A percentile compares a stretch with the other conserved stretches of the same genome.
These are phyloP conservation scores for Eudiplozoon nipponicum DNA, from an alignment of 2,888 invertebrate genomes.

Conservation along the genomic window DNA sequence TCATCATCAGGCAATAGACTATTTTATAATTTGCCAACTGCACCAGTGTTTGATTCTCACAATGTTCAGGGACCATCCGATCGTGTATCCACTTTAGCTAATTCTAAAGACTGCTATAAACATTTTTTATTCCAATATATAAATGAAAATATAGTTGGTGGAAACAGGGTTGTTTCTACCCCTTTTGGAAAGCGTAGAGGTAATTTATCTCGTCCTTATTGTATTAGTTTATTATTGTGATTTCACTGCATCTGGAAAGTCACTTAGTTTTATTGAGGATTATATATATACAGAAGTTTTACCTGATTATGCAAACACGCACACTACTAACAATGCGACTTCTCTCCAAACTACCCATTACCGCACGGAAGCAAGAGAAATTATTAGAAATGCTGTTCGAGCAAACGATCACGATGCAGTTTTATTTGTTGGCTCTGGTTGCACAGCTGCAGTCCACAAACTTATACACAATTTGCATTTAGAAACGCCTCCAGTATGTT, in stretches of 20 bases:
- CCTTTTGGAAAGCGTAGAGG: no score
- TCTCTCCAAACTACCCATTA: not conserved
- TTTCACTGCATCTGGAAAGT: constrained; percentile 2
- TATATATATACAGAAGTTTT: constrained; percentile 1
- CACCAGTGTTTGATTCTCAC: not conserved
- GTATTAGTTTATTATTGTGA: constrained; percentile 4
- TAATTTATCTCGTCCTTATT: no score
- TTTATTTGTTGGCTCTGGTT: constrained; percentile 41
- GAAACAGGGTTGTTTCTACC: no score
- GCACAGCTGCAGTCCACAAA: constrained; percentile 43
- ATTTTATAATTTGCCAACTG: constrained; percentile 5
- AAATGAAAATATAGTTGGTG: no score
- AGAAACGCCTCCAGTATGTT: constrained; percentile 24
- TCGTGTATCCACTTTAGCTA: no score
- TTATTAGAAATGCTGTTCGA: constrained; percentile 34
- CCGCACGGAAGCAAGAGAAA: not conserved
- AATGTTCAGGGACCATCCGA: no score
- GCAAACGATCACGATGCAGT: constrained; percentile 48
- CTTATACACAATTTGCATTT: constrained; percentile 41
- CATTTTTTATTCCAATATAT: no score
- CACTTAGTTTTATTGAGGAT: not conserved
- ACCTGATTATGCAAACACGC: constrained; percentile 4
- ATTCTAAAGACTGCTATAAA: no score
- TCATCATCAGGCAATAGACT: constrained; percentile 5
- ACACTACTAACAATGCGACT: not conserved